phyloP scores from a whole-genome alignment of 2,113 vertebrate species.

The Hyaena hyaena region DNA sequence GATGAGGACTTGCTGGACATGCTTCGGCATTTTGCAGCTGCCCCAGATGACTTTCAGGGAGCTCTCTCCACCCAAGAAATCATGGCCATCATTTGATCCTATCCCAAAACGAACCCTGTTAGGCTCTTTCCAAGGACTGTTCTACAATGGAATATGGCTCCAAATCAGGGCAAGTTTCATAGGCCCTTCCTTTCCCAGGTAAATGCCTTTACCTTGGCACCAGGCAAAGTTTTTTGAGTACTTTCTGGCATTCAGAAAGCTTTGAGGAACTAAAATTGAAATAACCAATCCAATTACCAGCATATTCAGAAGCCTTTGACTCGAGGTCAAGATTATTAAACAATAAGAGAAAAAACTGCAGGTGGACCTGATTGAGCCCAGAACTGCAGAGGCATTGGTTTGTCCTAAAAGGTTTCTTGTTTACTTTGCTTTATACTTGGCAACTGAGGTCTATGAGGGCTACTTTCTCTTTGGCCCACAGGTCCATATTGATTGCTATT shows the following conservation, averaged over 20 bases:
- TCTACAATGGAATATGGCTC: neutral
- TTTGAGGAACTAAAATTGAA: constrained; percentile 37
- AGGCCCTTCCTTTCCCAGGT: neutral
- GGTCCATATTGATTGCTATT: neutral
- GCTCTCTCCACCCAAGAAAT: neutral
- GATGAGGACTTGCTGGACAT: neutral
- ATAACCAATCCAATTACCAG: neutral
- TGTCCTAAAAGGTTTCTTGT: neutral
- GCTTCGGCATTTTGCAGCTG: neutral
- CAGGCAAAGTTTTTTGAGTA: neutral
- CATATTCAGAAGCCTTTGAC: neutral
- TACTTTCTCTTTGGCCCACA: neutral
- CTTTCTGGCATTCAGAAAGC: neutral
- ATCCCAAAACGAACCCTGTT: neutral
- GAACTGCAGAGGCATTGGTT: too few species aligned
- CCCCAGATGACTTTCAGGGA: neutral
- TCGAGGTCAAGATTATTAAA: neutral
- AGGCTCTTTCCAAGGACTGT: neutral
- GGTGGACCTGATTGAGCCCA: neutral
- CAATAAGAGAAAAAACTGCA: neutral
- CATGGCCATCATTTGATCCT: neutral
- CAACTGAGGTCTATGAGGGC: neutral
- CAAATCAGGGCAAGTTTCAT: neutral
- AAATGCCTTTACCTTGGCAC: neutral
- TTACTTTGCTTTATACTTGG: neutral